These are phyloP conservation scores for Sternotherus odoratus DNA, from an alignment of 2,797 vertebrate species.

Conservation along the genomic window DNA sequence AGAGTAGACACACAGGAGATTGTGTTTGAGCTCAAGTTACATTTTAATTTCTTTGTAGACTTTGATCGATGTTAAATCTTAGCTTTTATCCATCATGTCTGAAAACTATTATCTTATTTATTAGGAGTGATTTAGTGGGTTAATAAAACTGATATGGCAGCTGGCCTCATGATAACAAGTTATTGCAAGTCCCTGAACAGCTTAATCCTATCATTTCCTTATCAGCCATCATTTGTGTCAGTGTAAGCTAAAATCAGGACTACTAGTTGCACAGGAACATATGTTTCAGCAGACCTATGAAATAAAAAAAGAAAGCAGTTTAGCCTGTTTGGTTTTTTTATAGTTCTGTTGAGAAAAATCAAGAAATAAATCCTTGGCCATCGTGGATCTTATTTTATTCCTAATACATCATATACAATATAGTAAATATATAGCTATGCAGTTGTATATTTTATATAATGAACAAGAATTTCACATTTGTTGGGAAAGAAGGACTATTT, in stretches of 20 bases:
- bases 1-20: not conserved
- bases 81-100: slow-evolving; percentile 78
- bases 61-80: slow-evolving; percentile 79
- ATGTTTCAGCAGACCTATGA: slow-evolving; percentile 78
- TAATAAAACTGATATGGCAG: slow-evolving; percentile 87
- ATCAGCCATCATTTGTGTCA: slow-evolving; percentile 83
- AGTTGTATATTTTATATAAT: not conserved
- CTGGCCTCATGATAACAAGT: slow-evolving; percentile 81
- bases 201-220: slow-evolving; percentile 86
- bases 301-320: slow-evolving; percentile 51
- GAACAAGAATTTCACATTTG: not conserved
- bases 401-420: not conserved
- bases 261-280: slow-evolving; percentile 77
- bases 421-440: not conserved
- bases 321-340: not conserved
- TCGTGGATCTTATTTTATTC: not conserved
- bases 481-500: not conserved
- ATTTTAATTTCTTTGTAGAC: slow-evolving; percentile 82
- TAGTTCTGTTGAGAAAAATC: slow-evolving; percentile 38
- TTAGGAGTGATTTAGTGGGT: slow-evolving; percentile 86
- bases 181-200: slow-evolving; percentile 84
- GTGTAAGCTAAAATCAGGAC: slow-evolving; percentile 79
- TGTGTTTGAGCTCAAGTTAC: slow-evolving; percentile 78
- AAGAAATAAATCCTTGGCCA: not conserved
- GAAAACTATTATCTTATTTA: slow-evolving; percentile 86